Base-by-base conservation (phyloP, 2,113 vertebrate genomes). In the Chionodraco myersi region DNA sequence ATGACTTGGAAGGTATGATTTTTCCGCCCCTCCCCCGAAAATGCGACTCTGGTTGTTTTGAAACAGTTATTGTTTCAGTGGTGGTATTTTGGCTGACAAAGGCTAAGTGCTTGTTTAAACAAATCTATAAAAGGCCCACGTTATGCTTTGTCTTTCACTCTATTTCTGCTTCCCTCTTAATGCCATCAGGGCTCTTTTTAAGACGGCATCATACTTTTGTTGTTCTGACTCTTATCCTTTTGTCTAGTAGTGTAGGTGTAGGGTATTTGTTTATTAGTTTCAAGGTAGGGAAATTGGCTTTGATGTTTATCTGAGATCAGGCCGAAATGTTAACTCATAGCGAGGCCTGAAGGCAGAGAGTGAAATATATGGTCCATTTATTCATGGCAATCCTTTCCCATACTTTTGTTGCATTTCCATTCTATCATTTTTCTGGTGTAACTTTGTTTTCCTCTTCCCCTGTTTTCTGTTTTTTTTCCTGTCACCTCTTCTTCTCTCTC, bases 1-100 rank as follows among this genome's bases (percentile, higher is more conserved):
- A 99, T 91, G 98, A 99, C 93, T 92, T 99, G 95, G 98, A 99
- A 98, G 98, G 98, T 99, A 97, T 65, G 96, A 2, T 41, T 76
- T 88, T 60, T 63, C 0, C 66, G 65, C 36, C 44, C 47, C 53
- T 57, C 48, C n/a, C 68, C 82, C 1, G 0, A 52, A 14, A 53
- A 51, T 44, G n/a, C 8, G 61, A n/a, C 57, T 84, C 14, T 11
- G 5, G 6, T 77, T 18, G 54, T 79, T 72, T 75, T 56, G 2
- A 36, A 51, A 69, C 68, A 1, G 56, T 56, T 34, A 34, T 66
- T 16, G 30, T 62, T 8, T 64, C 5, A n/a, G 16, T 68, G n/a
- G 18, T 57, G 18, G 52, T 64, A 10, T 66, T 69, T 54, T 11
- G 64, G 26, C 26, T 15, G 13, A 47, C 18, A 10, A 36, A 21